These are phyloP conservation scores for Volucella inflata DNA, from an alignment of 2,888 invertebrate genomes.

Conservation along the genomic window DNA sequence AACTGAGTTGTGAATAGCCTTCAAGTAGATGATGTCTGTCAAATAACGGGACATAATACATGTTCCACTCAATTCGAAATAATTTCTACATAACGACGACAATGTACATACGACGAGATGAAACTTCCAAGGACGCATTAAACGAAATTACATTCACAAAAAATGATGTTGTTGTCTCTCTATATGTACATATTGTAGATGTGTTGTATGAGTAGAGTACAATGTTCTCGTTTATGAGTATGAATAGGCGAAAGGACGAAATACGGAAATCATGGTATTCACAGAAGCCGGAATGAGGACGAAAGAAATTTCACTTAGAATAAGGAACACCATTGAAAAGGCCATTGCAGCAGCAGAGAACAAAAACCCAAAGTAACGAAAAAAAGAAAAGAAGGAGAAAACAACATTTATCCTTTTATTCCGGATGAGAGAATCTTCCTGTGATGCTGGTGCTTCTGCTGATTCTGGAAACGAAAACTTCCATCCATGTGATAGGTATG, in stretches of 20 bases:
- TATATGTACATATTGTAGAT: background rate
- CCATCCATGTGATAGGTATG: background rate
- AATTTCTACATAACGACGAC: constrained; percentile 60
- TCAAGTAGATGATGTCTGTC: constrained; percentile 71
- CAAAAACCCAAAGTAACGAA: constrained; percentile 25
- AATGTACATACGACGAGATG: constrained; percentile 14
- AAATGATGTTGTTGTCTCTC: background rate
- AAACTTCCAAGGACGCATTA: constrained; percentile 55
- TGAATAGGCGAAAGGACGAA: background rate
- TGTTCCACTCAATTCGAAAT: constrained; percentile 74
- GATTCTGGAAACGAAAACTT: constrained; percentile 31
- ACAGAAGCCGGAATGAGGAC: background rate
- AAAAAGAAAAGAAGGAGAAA: constrained; percentile 33
- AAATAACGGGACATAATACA: constrained; percentile 66
- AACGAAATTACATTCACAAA: constrained; percentile 52
- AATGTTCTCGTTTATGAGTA: background rate
- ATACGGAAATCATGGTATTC: background rate
- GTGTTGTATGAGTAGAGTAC: background rate
- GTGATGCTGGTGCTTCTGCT: constrained; percentile 1
- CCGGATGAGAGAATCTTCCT: constrained; percentile 53
- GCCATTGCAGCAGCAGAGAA: constrained; percentile 30
- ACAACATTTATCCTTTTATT: constrained; percentile 69
- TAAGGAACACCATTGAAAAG: constrained; percentile 17
- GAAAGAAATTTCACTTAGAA: constrained; percentile 7
- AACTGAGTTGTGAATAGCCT: constrained; percentile 59